Base-by-base conservation (phyloP, 2,113 vertebrate species). In the Hydrolagus affinis region DNA sequence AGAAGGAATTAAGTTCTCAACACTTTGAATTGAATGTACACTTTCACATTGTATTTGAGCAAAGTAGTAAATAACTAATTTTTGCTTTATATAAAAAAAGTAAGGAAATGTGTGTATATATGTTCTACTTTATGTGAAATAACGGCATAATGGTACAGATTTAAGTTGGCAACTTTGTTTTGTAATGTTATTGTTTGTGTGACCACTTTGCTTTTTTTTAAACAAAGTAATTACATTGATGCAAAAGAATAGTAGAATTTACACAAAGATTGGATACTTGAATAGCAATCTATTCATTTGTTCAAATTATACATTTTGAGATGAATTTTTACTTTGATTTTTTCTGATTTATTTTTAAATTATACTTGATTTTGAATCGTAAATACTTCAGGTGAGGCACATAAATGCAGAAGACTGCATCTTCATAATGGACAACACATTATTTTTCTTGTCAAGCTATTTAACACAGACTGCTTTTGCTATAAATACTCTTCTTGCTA, bases 1-100 rank as follows among this genome's bases (percentile, higher is more conserved):
- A 75, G 73, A 75, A 75, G 73, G 73, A 75, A 75, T 75, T 21
- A 75, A 56, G 73, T 75, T 75, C 73, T 75, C 73, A 75, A 75
- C 21, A 56, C 73, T 57, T 44, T 75, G 44, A 44, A 44, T 44
- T 44, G 44, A 44, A 44, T 75, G 8, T 69, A 56, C 56, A 8
- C 14, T 2, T 21, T 56, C 17, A 56, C 15, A 75, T n/a, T 56
- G 11, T 10, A 15, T 28, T 15, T 57, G 73, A 8, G 32, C 11
- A 11, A 2, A 44, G 9, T 9, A n/a, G 32, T 30, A 57, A 56
- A 11, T 17, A 11, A 10, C 30, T 2, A 19, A 15, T 4, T 6
- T 73, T 11, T 73, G 12, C 17, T 73, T 30, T 15, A 25, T 72
- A 17, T 11, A 32, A 3, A 17, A 15, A 25, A 15, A 14, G 11